Conservation (phyloP, 64 coral and sea anemone species). For the Dendrophyllia cribrosa region DNA sequence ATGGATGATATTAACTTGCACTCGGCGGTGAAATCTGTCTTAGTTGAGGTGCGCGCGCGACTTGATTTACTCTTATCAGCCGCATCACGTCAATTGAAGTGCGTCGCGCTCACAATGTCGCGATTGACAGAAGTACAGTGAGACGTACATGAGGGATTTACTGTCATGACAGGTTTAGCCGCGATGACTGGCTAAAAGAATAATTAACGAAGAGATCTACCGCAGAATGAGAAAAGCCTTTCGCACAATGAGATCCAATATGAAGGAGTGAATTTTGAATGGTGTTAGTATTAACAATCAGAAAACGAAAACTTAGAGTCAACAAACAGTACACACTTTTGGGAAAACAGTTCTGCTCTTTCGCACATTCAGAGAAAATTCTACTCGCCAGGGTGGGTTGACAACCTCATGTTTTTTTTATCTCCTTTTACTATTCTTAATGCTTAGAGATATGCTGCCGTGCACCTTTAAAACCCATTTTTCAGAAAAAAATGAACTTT, state of each 20-base stretch:
- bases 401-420: neutral
- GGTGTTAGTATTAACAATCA: neutral
- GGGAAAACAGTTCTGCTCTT: neutral
- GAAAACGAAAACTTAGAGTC: conserved; percentile 8
- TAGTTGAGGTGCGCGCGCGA: neutral
- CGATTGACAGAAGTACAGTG: conserved; percentile 14
- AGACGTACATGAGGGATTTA: conserved; percentile 29
- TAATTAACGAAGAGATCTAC: conserved; percentile 37
- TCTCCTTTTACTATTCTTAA: neutral
- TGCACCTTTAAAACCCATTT: neutral
- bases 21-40: conserved; percentile 38
- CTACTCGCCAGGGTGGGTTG: neutral
- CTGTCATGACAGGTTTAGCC: conserved; percentile 28
- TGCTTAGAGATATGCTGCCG: neutral
- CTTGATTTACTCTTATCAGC: conserved; percentile 15
- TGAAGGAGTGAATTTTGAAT: conserved; percentile 10
- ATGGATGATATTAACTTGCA: conserved; percentile 27
- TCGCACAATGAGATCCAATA: conserved; percentile 41
- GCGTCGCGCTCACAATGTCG: conserved; percentile 23
- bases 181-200: conserved; percentile 25
- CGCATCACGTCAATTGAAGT: conserved; percentile 58
- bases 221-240: neutral
- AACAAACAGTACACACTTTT: conserved; percentile 13
- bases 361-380: neutral
- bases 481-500: neutral